Conservation (phyloP, 2,113 vertebrate genomes). For the Cacatua alba region DNA sequence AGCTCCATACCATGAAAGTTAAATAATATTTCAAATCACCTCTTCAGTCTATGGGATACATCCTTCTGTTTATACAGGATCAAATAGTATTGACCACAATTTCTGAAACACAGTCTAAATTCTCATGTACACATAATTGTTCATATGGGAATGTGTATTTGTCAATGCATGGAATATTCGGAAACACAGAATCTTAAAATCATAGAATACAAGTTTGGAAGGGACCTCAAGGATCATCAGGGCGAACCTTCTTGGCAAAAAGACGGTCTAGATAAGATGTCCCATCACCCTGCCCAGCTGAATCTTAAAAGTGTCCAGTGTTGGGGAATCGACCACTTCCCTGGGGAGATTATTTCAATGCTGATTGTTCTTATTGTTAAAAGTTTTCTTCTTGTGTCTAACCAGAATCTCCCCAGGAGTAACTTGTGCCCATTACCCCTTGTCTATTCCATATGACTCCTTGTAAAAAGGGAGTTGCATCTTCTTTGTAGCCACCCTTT, state of each 20-base stretch:
- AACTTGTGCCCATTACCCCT: not conserved
- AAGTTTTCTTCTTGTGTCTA: not conserved
- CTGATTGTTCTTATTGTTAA: not conserved
- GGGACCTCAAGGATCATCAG: not conserved
- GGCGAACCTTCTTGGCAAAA: not conserved
- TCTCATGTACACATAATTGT: not conserved
- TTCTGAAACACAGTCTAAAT: not conserved
- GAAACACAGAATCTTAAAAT: not conserved
- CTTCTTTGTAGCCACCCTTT: not conserved
- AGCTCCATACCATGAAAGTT: not conserved
- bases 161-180: not conserved
- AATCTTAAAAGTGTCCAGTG: not conserved
- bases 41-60: not conserved
- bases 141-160: not conserved
- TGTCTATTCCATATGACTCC: not conserved
- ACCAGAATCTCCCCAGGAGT: not conserved
- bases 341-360: not conserved
- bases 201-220: not conserved
- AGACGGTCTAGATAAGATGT: not conserved
- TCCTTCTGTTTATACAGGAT: not conserved
- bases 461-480: not conserved
- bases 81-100: not conserved
- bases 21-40: not conserved
- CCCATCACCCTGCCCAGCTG: not conserved
- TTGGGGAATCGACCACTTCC: not conserved